Evolutionary conservation across 1,140 invertebrate species (phyloP).

Genomic region (Leptopilina boulardi): DNA sequence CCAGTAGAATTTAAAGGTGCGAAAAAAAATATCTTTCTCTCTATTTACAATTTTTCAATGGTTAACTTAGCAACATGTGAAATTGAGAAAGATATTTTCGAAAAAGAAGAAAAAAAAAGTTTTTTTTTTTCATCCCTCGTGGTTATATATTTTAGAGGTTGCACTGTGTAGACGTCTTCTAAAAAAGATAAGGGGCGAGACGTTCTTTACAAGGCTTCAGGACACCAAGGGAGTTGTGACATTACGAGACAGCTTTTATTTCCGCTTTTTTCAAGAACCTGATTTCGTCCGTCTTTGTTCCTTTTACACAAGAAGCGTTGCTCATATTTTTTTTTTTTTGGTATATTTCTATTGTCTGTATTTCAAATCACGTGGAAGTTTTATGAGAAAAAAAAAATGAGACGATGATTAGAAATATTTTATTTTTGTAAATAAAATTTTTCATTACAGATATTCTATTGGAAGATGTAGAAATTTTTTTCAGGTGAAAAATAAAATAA

Average conservation of each 20-base stretch:
- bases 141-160: neutral
- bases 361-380: neutral
- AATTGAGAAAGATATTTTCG: neutral
- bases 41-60: neutral
- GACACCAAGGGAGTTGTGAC: conserved; percentile 22
- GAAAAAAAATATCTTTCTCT: neutral
- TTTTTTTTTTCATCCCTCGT: neutral
- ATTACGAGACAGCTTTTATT: conserved; percentile 31
- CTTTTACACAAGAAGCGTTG: neutral
- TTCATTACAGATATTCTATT: no score
- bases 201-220: conserved; percentile 28
- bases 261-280: conserved; percentile 21
- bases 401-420: neutral
- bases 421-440: neutral
- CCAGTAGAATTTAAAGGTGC: neutral
- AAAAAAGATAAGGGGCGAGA: conserved; percentile 15
- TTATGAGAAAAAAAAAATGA: neutral
- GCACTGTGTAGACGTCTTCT: neutral
- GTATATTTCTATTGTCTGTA: neutral
- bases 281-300: conserved; percentile 9
- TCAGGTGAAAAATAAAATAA: no score
- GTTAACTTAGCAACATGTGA: neutral
- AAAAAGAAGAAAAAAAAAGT: neutral
- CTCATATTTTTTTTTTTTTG: neutral
- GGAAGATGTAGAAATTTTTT: no score